These are phyloP conservation scores for Saturnia japonica DNA, from an alignment of 2,888 invertebrate species.

Conservation along the genomic window DNA sequence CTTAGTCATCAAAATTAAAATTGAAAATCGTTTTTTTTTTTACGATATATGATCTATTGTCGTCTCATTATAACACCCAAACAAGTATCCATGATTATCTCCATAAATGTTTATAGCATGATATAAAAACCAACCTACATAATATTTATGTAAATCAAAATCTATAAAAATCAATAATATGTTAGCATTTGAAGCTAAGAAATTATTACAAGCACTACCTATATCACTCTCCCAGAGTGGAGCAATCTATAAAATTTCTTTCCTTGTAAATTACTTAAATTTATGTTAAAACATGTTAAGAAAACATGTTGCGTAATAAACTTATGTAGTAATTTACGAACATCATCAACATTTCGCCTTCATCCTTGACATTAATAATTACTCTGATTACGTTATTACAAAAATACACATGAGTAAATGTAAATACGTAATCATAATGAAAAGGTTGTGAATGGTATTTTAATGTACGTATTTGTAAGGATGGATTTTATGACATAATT, in stretches of 20 bases:
- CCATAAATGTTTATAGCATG: too few species aligned
- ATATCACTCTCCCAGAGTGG: not conserved
- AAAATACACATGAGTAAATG: constrained; percentile 16
- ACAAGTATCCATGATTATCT: not conserved
- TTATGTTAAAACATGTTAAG: not conserved
- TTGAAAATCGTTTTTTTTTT: not conserved
- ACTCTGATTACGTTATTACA: constrained; percentile 19
- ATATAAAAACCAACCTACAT: not conserved
- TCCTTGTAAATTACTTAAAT: not conserved
- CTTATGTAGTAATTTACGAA: not conserved
- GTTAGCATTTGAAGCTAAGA: not conserved
- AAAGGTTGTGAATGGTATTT: not conserved
- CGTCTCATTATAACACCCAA: too few species aligned
- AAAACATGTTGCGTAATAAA: constrained; percentile 3
- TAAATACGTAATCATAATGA: constrained; percentile 3
- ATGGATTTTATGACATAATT: not conserved
- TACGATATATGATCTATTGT: not conserved
- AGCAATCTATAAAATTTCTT: constrained; percentile 6
- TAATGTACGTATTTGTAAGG: not conserved
- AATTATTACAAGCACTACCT: constrained; percentile 1
- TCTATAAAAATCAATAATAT: not conserved
- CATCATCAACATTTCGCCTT: constrained; percentile 15
- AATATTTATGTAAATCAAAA: not conserved
- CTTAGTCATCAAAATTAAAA: too few species aligned
- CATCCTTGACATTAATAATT: constrained; percentile 24